A percentile compares a stretch with the other conserved stretches of the same genome.
Evolutionary conservation across 2,888 invertebrate species (phyloP).

Genomic region (Sminthurinus aureus): DNA sequence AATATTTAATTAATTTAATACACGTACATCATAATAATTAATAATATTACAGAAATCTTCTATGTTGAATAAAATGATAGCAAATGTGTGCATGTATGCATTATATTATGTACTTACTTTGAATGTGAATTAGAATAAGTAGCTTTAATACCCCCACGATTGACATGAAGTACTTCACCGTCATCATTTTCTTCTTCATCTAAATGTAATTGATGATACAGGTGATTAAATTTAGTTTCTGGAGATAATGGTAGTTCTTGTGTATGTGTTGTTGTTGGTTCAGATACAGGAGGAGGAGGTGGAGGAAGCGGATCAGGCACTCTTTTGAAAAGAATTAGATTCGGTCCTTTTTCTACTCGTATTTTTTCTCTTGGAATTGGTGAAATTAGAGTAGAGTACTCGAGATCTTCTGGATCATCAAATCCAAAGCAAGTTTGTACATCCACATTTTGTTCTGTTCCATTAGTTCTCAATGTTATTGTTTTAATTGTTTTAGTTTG

Average conservation of each 20-base stretch:
- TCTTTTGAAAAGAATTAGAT: background rate
- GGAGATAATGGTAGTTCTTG: too few species aligned
- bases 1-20: too few species aligned
- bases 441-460: conserved; percentile 37
- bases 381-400: conserved; percentile 45
- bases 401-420: conserved; percentile 41
- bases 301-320: background rate
- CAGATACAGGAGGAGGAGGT: background rate
- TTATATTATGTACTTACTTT: background rate
- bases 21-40: background rate
- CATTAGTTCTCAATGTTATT: too few species aligned
- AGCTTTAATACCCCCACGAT: conserved; percentile 18
- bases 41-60: background rate
- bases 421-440: conserved; percentile 51
- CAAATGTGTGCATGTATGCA: too few species aligned
- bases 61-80: too few species aligned
- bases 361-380: conserved; percentile 41
- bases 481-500: background rate
- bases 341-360: background rate
- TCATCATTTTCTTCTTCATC: conserved; percentile 38
- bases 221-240: conserved; percentile 39
- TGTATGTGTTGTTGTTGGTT: too few species aligned
- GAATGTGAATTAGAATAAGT: conserved; percentile 21
- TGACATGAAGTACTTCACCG: conserved; percentile 42
- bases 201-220: conserved; percentile 40